phyloP scores from a whole-genome alignment of 2,797 vertebrate genomes.

The Diceros bicornis region DNA sequence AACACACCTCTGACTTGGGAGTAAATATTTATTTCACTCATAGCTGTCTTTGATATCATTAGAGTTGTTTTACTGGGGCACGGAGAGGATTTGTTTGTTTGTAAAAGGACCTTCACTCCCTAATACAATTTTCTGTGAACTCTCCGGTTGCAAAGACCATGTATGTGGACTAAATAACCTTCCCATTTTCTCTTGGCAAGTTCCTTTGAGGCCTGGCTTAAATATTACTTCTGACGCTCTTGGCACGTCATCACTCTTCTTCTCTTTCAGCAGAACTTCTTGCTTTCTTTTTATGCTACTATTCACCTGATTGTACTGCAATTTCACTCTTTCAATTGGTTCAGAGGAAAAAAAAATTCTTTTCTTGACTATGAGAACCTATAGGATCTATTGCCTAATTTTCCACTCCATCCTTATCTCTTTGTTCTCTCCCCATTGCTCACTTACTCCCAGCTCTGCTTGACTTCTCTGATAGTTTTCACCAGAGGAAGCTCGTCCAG shows the following conservation, averaged over 20 bases:
- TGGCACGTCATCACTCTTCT: background rate
- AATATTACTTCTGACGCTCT: background rate
- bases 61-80: background rate
- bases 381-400: background rate
- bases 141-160: background rate
- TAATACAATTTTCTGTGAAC: background rate
- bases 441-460: background rate
- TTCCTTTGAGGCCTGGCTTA: background rate
- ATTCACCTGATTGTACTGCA: background rate
- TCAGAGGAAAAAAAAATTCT: background rate
- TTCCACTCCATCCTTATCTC: background rate
- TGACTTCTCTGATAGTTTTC: background rate
- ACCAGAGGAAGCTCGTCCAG: background rate
- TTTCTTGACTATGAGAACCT: background rate
- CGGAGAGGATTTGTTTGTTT: background rate
- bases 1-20: background rate
- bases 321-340: constrained; percentile 5
- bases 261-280: background rate
- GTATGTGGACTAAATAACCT: background rate
- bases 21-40: background rate
- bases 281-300: background rate
- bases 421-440: background rate
- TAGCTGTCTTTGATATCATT: background rate
- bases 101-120: background rate
- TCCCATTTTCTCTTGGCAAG: background rate